Evolutionary conservation across 2,113 vertebrate species (phyloP).

Genomic region (Gallinago paraguaiae): DNA sequence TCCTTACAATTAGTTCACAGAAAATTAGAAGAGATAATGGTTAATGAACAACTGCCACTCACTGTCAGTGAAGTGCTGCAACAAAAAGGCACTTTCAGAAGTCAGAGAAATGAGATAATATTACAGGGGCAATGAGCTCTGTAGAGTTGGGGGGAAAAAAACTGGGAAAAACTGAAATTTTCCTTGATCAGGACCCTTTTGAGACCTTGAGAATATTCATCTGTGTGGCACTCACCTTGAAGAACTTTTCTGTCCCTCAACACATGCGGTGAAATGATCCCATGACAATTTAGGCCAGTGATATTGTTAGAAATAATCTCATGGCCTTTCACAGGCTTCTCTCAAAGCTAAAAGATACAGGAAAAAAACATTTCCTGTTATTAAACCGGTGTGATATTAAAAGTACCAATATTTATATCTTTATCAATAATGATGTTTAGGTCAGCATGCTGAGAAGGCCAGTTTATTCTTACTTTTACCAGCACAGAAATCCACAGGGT

Average conservation of each 20-base stretch:
- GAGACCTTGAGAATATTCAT: not conserved
- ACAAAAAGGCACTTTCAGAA: constrained; percentile 6
- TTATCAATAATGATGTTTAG: not conserved
- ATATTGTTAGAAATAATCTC: not conserved
- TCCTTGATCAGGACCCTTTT: not conserved
- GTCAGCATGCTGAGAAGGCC: not conserved
- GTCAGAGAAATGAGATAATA: not conserved
- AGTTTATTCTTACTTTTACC: not conserved
- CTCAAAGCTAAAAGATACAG: not conserved
- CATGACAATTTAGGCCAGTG: not conserved
- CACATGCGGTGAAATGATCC: not conserved
- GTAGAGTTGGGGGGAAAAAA: not conserved
- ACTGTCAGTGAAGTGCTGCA: not conserved
- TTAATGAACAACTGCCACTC: constrained; percentile 45
- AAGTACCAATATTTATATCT: not conserved
- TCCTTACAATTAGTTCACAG: constrained; percentile 38
- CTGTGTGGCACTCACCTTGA: not conserved
- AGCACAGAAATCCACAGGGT: not conserved
- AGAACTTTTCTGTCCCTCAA: not conserved
- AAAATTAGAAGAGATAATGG: constrained; percentile 50
- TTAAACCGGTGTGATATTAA: not conserved
- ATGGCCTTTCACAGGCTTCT: not conserved
- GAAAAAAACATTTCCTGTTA: rapidly evolving
- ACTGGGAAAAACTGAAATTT: not conserved
- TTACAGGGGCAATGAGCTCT: not conserved